phyloP scores from a whole-genome alignment of 2,888 invertebrate species.

The Caenorhabditis sp. region DNA sequence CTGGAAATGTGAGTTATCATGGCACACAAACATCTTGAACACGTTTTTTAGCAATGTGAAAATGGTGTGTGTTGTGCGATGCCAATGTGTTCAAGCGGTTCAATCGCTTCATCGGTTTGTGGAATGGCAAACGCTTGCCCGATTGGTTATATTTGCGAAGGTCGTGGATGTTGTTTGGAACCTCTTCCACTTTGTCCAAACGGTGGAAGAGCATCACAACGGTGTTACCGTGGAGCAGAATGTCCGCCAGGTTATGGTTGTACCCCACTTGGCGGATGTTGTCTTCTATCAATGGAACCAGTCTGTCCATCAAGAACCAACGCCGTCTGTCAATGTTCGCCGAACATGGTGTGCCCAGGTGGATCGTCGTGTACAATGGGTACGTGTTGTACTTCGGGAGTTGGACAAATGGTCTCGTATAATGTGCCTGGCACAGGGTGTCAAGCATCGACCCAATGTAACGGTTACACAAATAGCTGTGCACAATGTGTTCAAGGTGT shows the following conservation, averaged over 20 bases:
- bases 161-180: slow-evolving; percentile 68
- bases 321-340: slow-evolving; percentile 69
- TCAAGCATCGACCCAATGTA: slow-evolving; percentile 59
- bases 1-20: slow-evolving; percentile 46
- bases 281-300: slow-evolving; percentile 63
- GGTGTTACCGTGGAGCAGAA: slow-evolving; percentile 62
- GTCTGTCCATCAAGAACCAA: slow-evolving; percentile 56
- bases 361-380: slow-evolving; percentile 64
- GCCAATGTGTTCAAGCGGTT: slow-evolving; percentile 61
- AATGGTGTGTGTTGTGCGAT: slow-evolving; percentile 67
- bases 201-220: slow-evolving; percentile 59
- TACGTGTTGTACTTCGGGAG: slow-evolving; percentile 62
- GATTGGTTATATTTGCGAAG: slow-evolving; percentile 64
- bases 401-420: slow-evolving; percentile 30
- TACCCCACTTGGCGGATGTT: slow-evolving; percentile 65
- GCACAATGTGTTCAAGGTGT: slow-evolving; percentile 58
- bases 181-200: slow-evolving; percentile 68
- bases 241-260: slow-evolving; percentile 69
- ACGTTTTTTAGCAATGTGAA: slow-evolving; percentile 57
- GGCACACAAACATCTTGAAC: neutral
- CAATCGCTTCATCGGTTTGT: slow-evolving; percentile 61
- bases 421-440: slow-evolving; percentile 63
- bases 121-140: slow-evolving; percentile 66
- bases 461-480: slow-evolving; percentile 57
- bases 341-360: slow-evolving; percentile 64